Evolutionary conservation across 2,797 vertebrate genomes (phyloP).

Genomic region (Todus mexicanus): DNA sequence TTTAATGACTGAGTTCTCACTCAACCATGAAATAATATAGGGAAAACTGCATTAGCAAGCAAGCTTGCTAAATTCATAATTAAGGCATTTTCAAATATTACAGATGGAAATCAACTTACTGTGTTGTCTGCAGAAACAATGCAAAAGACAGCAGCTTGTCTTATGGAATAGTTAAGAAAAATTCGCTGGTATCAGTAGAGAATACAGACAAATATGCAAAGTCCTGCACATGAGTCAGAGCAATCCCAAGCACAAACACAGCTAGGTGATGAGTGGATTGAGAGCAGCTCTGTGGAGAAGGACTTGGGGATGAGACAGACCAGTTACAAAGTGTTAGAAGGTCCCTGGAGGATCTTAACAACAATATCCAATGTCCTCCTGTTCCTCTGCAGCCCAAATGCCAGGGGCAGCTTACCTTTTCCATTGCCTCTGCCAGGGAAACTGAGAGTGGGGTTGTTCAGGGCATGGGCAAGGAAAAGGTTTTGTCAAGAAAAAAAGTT

Average conservation of each 20-base stretch:
- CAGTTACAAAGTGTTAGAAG: neutral
- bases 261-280: neutral
- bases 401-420: neutral
- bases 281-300: neutral
- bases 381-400: neutral
- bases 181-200: neutral
- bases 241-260: neutral
- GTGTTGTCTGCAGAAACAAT: neutral
- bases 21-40: slow-evolving; percentile 20
- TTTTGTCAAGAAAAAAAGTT: neutral
- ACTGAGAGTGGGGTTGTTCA: neutral
- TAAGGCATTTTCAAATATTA: slow-evolving; percentile 35
- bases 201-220: neutral
- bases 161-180: neutral
- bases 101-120: neutral
- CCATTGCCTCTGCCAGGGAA: neutral
- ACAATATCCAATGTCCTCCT: neutral
- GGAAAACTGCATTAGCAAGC: neutral
- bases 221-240: neutral
- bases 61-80: slow-evolving; percentile 16
- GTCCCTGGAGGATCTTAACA: neutral
- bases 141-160: neutral
- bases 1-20: slow-evolving; percentile 20
- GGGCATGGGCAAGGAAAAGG: neutral
- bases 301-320: neutral